Evolutionary conservation across 1,140 invertebrate genomes (phyloP).

Genomic region (Zaprionus lachaisei): DNA sequence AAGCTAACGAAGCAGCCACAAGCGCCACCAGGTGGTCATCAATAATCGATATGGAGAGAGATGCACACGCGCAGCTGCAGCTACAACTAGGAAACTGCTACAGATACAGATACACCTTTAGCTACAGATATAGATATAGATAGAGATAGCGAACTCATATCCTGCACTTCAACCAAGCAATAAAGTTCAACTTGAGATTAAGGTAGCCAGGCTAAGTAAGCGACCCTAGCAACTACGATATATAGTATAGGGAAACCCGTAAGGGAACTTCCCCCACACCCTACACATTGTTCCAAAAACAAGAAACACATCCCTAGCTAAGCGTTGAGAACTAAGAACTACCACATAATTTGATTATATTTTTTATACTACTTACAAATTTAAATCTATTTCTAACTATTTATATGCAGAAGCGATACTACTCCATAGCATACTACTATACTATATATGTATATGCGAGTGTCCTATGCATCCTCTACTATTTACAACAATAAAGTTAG

Average conservation of each 20-base stretch:
- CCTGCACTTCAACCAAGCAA: constrained; percentile 62
- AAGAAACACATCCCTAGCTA: constrained; percentile 56
- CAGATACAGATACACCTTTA: neutral
- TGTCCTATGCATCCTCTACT: constrained; percentile 28
- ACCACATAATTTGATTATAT: constrained; percentile 46
- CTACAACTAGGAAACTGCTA: neutral
- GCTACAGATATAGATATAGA: neutral
- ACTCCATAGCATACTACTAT: constrained; percentile 7
- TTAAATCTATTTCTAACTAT: neutral
- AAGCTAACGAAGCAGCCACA: constrained; percentile 40
- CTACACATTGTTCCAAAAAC: constrained; percentile 66
- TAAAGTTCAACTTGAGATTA: constrained; percentile 79
- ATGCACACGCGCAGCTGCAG: constrained; percentile 2
- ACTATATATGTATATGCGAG: constrained; percentile 13
- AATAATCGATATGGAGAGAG: constrained; percentile 21
- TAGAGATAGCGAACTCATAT: constrained; percentile 44
- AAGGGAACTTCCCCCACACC: neutral
- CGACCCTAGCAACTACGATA: constrained; percentile 11
- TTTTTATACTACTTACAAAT: constrained; percentile 46
- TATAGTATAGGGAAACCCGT: neutral
- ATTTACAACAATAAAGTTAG: constrained; percentile 33
- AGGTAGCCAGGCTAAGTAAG: constrained; percentile 44
- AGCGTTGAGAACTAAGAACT: constrained; percentile 19
- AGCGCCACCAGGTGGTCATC: constrained; percentile 38
- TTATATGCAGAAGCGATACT: constrained; percentile 1